Evolutionary conservation across 2,888 invertebrate genomes (phyloP).

Genomic region (Stictocephala bisonia): DNA sequence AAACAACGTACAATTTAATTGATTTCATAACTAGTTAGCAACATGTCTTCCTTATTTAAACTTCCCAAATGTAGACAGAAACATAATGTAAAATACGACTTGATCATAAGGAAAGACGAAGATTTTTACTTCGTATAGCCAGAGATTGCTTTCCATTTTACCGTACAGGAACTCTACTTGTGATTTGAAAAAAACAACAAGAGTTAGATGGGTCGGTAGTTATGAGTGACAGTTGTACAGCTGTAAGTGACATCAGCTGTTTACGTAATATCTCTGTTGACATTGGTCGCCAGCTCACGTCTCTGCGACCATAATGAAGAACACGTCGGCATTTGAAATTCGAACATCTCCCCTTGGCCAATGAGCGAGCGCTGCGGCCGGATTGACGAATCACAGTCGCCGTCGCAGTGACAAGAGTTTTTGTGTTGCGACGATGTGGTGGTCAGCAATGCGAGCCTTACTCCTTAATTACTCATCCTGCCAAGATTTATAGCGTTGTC

Average conservation of each 20-base stretch:
- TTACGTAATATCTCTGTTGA: conserved; percentile 44
- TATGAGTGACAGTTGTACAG: background rate
- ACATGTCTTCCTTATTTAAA: no score
- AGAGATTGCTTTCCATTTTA: background rate
- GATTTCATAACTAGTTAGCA: no score
- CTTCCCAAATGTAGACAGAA: no score
- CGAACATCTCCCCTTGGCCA: background rate
- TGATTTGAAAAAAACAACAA: background rate
- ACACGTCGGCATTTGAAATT: conserved; percentile 19
- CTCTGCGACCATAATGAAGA: conserved; percentile 36
- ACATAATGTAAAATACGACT: no score
- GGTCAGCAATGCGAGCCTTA: no score
- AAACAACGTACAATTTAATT: no score
- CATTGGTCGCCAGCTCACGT: conserved; percentile 43
- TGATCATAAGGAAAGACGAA: no score
- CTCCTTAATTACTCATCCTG: conserved; percentile 30
- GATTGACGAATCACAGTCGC: conserved; percentile 25
- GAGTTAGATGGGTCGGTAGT: conserved; percentile 17
- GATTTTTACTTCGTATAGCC: no score
- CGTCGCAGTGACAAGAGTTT: conserved; percentile 39
- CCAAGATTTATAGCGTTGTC: conserved; percentile 8
- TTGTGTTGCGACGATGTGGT: background rate
- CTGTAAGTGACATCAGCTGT: conserved; percentile 5
- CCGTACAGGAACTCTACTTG: background rate
- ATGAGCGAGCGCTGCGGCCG: conserved; percentile 12